Base-by-base conservation (phyloP, 2,888 invertebrate species). In the Endomychus coccineus region DNA sequence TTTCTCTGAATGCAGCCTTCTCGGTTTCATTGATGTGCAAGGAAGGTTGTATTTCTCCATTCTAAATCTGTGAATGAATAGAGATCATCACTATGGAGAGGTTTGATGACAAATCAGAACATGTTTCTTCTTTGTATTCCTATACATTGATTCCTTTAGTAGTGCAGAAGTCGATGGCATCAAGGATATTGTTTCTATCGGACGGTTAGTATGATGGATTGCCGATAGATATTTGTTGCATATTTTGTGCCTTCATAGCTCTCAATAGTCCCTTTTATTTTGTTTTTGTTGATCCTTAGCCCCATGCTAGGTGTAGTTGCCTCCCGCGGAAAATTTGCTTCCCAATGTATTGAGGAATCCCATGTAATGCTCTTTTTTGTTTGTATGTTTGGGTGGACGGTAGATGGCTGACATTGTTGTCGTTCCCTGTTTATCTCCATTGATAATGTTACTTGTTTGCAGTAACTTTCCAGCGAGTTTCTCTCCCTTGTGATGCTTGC, bases 81-180 rank as follows among this genome's bases (percentile, higher is more conserved):
- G n/a, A n/a, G n/a, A n/a, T n/a, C n/a, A n/a, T n/a, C n/a, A n/a
- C n/a, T n/a, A n/a, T n/a, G n/a, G n/a, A n/a, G n/a, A n/a, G n/a
- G n/a, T n/a, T n/a, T 19, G 21, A n/a, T 19, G 21, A 19, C 21
- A 19, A 19, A n/a, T 19, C 21, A 19, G n/a, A n/a, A n/a, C 21
- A 19, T 7, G 21, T 19, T 19, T 19, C 6, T 19, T 6, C 21
- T 19, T 19, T 19, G 21, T n/a, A 19, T 19, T 19, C n/a, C 21
- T n/a, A 7, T 19, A 19, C n/a, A 19, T 19, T n/a, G n/a, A 19
- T 19, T 19, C 21, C 21, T 19, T 19, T 19, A n/a, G 21, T 19
- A 7, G n/a, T 19, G n/a, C 21, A 19, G n/a, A 19, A 19, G 21
- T n/a, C 21, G 21, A 19, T 6, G n/a, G 21, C n/a, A 19, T 19